Evolutionary conservation across 2,113 vertebrate species (phyloP).

Genomic region (Podarcis muralis): DNA sequence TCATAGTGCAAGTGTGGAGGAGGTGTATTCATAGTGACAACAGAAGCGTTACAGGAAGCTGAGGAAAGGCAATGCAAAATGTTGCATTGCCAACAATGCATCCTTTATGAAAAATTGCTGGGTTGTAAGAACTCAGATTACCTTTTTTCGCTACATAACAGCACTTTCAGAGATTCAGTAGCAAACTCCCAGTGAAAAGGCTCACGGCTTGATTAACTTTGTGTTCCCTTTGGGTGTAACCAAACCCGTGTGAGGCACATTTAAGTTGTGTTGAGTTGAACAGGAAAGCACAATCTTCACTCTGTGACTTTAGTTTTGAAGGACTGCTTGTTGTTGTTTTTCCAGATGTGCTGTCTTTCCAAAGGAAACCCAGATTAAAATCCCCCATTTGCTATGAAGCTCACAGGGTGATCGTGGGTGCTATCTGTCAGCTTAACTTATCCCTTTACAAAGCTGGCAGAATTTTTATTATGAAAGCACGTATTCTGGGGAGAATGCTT

Average conservation of each 20-base stretch:
- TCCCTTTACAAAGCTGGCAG: neutral
- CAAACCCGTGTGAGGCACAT: neutral
- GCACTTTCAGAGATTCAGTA: neutral
- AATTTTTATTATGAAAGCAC: neutral
- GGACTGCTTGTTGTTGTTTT: neutral
- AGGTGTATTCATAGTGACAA: constrained; percentile 45
- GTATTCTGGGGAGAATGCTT: too few relatives aligned
- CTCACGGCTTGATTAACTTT: neutral
- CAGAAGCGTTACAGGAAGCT: constrained; percentile 34
- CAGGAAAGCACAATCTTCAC: neutral
- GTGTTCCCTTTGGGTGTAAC: neutral
- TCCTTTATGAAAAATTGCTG: neutral
- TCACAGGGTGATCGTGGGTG: neutral
- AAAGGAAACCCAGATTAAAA: neutral
- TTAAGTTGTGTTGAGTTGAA: neutral
- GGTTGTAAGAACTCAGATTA: neutral
- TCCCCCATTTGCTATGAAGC: neutral
- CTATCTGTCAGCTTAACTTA: neutral
- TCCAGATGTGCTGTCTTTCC: neutral
- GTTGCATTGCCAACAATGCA: neutral
- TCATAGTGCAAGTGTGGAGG: constrained; percentile 13
- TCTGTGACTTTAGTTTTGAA: neutral
- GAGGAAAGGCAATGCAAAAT: constrained; percentile 4
- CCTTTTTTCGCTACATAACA: neutral
- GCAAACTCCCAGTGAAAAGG: constrained; percentile 23